phyloP scores from a whole-genome alignment of 2,113 vertebrate genomes.

The Rallus limicola region DNA sequence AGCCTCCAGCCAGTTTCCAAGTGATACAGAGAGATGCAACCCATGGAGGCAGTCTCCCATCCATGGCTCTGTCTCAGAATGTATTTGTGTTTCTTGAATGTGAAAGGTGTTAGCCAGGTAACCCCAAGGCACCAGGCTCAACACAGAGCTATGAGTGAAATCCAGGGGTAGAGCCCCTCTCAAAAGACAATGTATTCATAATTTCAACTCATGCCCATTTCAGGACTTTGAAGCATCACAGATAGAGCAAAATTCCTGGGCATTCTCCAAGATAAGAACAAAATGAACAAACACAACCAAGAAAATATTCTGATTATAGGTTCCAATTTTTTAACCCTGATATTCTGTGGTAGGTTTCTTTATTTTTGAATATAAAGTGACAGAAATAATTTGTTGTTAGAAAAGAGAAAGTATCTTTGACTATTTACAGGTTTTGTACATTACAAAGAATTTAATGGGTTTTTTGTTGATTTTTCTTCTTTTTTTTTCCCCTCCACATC shows the following conservation, averaged over 20 bases:
- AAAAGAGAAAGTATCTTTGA: conserved; percentile 86
- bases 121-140: neutral
- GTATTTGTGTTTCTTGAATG: neutral
- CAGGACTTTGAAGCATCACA: neutral
- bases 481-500: conserved; percentile 22
- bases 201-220: neutral
- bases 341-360: conserved; percentile 83
- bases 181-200: neutral
- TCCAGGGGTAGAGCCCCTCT: neutral
- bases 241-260: neutral
- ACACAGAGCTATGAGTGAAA: neutral
- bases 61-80: neutral
- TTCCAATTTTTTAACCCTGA: conserved; percentile 76
- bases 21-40: neutral
- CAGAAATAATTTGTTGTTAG: conserved; percentile 87
- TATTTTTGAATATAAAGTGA: conserved; percentile 89
- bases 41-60: neutral
- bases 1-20: neutral
- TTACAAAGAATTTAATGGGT: conserved; percentile 77
- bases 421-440: conserved; percentile 85
- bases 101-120: neutral
- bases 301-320: conserved; percentile 60
- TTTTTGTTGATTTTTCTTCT: conserved; percentile 72
- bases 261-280: conserved; percentile 15
- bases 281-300: conserved; percentile 43